Evolutionary conservation across 2,113 vertebrate genomes (phyloP), one percentile per base, ranked within the genome.

Genomic region (Aplodontia rufa): DNA sequence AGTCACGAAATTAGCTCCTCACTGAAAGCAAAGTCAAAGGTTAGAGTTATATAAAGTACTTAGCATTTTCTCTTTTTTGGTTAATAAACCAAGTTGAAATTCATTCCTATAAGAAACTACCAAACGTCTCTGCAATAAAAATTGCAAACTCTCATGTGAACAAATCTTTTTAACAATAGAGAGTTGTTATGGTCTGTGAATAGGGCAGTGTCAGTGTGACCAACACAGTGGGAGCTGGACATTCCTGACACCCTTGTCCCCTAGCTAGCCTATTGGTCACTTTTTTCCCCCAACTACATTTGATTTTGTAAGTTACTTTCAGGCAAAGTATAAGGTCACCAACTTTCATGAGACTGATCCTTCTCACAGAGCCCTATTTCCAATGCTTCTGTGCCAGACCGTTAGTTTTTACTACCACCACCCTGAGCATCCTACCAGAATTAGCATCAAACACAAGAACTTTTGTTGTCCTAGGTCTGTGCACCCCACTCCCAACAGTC

Each of bases 41-140:
- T 80, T 72, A 85, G 74, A 20, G 8, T 28, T 45, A 32, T 30
- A 12, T 11, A 28, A 87, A 68, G 66, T 45, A 45, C 72, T 87
- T 53, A 51, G 32, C n/a, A 40, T 80, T 49, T 86, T 53, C 69
- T 32, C 78, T 11, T 90, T 93, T 26, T 87, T 98, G 97, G 97
- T 96, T 98, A 98, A 97, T 96, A 98, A 97, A 96, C 53, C 95
- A 96, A 97, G 47, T 71, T 97, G 97, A 95, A 98, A 97, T 78
- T 97, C 96, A 97, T 97, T 97, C 97, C 97, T 97, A 96, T 98
- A 95, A 55, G 90, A 97, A 98, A 98, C 92, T 96, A 97, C 91
- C 97, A 98, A 99, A 98, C 98, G 97, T 97, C 97, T 98, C 98
- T 95, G 98, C 96, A 97, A 97, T 97, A 97, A 98, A 98, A 98